A percentile compares a stretch with the other conserved stretches of the same genome.
Conservation (phyloP, 2,888 invertebrate genomes). For the Eupithecia dodoneata region DNA sequence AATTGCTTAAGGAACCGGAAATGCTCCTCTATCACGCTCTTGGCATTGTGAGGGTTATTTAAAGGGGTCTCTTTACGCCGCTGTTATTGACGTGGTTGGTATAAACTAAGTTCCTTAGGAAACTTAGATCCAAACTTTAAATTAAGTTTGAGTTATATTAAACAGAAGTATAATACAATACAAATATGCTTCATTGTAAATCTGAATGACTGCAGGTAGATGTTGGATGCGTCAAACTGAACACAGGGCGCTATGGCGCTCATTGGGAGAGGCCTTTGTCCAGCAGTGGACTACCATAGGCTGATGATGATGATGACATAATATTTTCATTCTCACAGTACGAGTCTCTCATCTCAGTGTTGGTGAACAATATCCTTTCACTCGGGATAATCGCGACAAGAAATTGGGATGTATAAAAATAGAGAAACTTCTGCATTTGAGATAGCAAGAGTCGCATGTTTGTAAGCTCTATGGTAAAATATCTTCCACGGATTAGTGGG, state of each 20-base stretch:
- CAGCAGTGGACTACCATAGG: too few relatives aligned
- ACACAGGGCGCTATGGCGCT: too few relatives aligned
- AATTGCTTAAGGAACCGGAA: conserved; percentile 11
- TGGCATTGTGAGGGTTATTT: conserved; percentile 8
- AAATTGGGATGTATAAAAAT: neutral
- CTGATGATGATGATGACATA: neutral
- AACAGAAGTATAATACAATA: neutral
- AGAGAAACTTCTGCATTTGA: neutral
- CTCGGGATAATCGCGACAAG: neutral
- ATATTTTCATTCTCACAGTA: neutral
- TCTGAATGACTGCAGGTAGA: too few relatives aligned
- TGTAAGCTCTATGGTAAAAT: neutral
- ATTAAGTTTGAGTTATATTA: neutral
- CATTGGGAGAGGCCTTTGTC: too few relatives aligned
- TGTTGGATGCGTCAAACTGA: too few relatives aligned
- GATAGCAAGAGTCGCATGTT: neutral
- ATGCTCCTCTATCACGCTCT: conserved; percentile 4
- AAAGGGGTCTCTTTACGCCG: neutral
- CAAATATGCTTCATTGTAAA: too few relatives aligned
- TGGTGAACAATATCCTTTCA: conserved; percentile 15
- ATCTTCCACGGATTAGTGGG: neutral
- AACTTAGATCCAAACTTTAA: neutral
- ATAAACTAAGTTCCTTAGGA: neutral
- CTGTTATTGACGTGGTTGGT: conserved; percentile 6
- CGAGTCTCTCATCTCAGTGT: neutral